These are phyloP conservation scores for Hyles euphorbiae DNA, from an alignment of 1,140 invertebrate species.

Conservation along the genomic window DNA sequence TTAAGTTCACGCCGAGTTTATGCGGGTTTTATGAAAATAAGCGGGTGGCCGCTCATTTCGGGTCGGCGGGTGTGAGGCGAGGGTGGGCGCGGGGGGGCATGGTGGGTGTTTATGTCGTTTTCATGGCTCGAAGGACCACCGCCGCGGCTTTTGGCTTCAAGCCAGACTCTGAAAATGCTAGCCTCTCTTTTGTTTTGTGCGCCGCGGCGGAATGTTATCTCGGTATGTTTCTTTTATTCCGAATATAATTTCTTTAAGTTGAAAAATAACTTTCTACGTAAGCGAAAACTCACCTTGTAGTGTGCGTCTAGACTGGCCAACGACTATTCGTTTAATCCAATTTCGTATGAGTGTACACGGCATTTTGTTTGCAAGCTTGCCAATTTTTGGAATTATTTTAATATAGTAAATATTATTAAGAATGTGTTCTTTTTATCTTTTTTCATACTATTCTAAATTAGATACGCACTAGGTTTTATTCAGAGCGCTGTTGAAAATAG, in stretches of 20 bases:
- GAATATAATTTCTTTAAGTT: constrained; percentile 22
- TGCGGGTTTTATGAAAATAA: constrained; percentile 68
- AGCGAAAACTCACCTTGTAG: neutral
- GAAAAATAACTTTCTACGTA: neutral
- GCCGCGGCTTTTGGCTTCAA: constrained; percentile 43
- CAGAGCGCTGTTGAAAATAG: no score
- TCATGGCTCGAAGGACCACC: constrained; percentile 47
- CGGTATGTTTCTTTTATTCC: constrained; percentile 27
- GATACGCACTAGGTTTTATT: no score
- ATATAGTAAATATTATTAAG: no score
- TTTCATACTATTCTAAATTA: no score
- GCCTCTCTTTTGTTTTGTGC: constrained; percentile 44
- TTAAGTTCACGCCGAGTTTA: constrained; percentile 47
- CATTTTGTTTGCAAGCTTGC: no score
- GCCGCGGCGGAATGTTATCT: constrained; percentile 30
- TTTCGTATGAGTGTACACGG: neutral
- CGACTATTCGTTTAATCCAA: neutral
- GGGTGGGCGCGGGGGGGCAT: constrained; percentile 18
- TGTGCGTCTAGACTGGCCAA: neutral
- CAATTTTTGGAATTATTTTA: no score
- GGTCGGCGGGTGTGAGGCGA: constrained; percentile 33
- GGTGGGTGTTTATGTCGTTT: constrained; percentile 60
- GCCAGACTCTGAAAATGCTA: constrained; percentile 39
- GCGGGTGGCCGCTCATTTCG: constrained; percentile 65
- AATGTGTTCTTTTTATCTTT: no score